These are phyloP conservation scores for Anthonomus grandis DNA, from an alignment of 1,140 invertebrate species.

Conservation along the genomic window DNA sequence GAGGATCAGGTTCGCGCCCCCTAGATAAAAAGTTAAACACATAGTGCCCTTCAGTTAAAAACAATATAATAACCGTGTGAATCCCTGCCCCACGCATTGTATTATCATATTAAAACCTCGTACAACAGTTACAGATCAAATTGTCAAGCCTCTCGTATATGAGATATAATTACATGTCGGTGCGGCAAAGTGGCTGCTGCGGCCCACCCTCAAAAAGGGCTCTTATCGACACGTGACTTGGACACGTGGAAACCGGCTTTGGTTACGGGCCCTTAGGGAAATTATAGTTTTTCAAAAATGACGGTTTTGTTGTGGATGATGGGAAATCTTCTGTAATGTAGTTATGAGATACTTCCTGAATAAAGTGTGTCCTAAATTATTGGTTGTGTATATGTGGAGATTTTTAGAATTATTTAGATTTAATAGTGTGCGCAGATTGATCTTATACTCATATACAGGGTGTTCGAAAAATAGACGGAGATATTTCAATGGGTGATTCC, in stretches of 20 bases:
- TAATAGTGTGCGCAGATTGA: no score
- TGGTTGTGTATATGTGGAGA: no score
- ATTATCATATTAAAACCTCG: conserved; percentile 26
- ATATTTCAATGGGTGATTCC: no score
- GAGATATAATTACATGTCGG: conserved; percentile 23
- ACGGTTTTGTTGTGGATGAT: background rate
- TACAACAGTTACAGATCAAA: conserved; percentile 11
- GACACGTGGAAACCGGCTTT: conserved; percentile 10
- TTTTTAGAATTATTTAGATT: no score
- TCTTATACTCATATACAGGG: no score
- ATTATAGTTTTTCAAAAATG: no score
- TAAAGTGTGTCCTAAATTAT: no score
- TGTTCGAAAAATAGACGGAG: no score
- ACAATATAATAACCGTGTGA: conserved; percentile 24
- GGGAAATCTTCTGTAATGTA: no score
- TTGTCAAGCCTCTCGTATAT: conserved; percentile 20
- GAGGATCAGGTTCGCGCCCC: conserved; percentile 17
- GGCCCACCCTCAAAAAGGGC: conserved; percentile 17
- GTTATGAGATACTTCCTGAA: no score
- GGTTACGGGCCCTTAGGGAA: conserved; percentile 17
- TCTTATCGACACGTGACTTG: conserved; percentile 15
- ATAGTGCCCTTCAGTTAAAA: conserved; percentile 9
- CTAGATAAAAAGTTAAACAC: conserved; percentile 21
- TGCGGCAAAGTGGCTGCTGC: conserved; percentile 19
- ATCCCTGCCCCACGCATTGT: background rate